phyloP scores from a whole-genome alignment of 2,888 invertebrate species.

The Campopleginae sp. region DNA sequence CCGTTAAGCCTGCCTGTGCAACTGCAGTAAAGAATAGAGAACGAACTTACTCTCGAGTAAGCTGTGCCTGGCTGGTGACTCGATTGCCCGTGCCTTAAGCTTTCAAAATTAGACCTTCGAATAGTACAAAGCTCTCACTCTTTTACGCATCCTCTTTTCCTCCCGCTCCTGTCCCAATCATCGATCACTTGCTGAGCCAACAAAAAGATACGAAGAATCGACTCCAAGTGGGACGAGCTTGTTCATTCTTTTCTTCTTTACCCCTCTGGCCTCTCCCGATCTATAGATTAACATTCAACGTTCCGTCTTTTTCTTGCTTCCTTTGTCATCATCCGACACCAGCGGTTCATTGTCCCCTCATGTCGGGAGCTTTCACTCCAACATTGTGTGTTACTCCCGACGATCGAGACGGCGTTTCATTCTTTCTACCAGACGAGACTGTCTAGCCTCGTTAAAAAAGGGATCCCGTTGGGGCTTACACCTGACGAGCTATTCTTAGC shows the following conservation, averaged over 20 bases:
- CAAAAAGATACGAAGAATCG: conserved; percentile 37
- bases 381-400: conserved; percentile 11
- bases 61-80: conserved; percentile 30
- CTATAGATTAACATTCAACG: conserved; percentile 14
- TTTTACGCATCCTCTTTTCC: conserved; percentile 1
- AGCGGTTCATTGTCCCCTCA: conserved; percentile 40
- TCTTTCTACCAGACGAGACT: conserved; percentile 10
- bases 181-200: conserved; percentile 11
- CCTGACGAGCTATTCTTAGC: conserved; percentile 40
- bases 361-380: conserved; percentile 34
- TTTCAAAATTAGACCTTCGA: conserved; percentile 64
- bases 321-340: neutral
- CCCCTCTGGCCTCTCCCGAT: neutral
- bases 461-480: neutral
- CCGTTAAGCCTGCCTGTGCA: conserved; percentile 5
- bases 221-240: conserved; percentile 27
- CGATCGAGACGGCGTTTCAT: conserved; percentile 14
- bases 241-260: neutral
- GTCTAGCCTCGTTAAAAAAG: conserved; percentile 38
- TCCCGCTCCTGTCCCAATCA: neutral
- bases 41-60: conserved; percentile 36
- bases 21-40: conserved; percentile 44
- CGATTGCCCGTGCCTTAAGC: conserved; percentile 29
- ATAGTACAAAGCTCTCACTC: conserved; percentile 49
- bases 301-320: conserved; percentile 4